A percentile compares a stretch with the other conserved stretches of the same genome.
phyloP scores from a whole-genome alignment of 2,797 vertebrate species.

The Rhynchonycteris naso region DNA sequence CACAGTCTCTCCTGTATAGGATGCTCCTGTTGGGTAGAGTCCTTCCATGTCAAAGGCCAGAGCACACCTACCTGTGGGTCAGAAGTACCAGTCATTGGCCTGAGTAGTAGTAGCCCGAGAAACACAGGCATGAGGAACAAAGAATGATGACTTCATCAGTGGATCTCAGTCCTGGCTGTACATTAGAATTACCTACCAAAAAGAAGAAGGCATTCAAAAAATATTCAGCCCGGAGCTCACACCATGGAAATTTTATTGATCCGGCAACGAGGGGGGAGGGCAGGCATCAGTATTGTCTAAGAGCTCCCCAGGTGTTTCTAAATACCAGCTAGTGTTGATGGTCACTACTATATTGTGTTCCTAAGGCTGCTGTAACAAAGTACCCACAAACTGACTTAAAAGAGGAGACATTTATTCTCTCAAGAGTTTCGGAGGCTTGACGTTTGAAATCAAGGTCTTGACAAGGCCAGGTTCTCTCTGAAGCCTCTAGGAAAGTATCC shows the following conservation, averaged over 20 bases:
- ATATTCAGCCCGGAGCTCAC: background rate
- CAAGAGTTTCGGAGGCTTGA: background rate
- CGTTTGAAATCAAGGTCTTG: background rate
- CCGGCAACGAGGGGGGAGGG: accelerated
- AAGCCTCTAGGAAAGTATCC: background rate
- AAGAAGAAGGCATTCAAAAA: background rate
- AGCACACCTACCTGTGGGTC: background rate
- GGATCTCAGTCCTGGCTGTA: background rate
- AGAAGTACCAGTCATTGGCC: background rate
- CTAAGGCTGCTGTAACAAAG: background rate
- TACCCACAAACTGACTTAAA: background rate
- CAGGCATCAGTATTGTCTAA: background rate
- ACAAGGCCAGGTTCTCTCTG: background rate
- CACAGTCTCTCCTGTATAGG: background rate
- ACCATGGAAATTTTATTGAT: background rate
- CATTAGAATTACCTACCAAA: background rate
- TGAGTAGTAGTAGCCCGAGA: background rate
- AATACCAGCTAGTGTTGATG: background rate
- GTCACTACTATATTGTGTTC: background rate
- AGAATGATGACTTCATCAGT: background rate
- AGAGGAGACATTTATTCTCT: background rate
- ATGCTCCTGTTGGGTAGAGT: background rate
- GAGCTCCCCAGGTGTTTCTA: background rate
- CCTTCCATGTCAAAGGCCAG: background rate
- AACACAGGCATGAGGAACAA: background rate